Evolutionary conservation across 1,140 invertebrate genomes (phyloP), one percentile per base, ranked within the genome.

Genomic region (Araneus ventricosus): DNA sequence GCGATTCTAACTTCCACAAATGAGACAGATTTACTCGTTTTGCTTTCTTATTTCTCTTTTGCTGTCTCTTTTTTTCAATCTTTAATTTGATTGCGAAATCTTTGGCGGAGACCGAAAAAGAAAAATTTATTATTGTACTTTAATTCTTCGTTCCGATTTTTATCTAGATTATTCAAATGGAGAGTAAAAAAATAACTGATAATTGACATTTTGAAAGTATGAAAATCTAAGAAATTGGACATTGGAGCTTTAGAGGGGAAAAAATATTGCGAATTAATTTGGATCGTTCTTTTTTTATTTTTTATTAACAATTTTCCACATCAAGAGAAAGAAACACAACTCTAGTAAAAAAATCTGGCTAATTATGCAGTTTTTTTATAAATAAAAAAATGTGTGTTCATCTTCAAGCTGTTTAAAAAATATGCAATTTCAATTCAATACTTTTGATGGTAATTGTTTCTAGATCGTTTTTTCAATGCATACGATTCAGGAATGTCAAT

Each of bases 71-170:
- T 27, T 85, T 24, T 24, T 1, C 4, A 8, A 30, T 80, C 39
- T 52, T 85, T 39, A 85, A 85, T 45, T 45, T 85, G 39, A 85
- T 52, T 85, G 39, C 45, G 24, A 52, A 45, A 67, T 67, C 63
- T 67, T 67, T 27, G 27, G 27, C 63, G 63, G 63, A 67, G 63
- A 30, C 14, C 63, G n/a, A 30, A 24, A 63, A 63, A 63, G 8
- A 67, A 52, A 27, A 27, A 67, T 27, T 67, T 67, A 67, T 67
- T 67, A 67, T 67, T 67, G 63, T 67, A 41, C 30, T 80, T 80
- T 39, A 80, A 39, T 80, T 39, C 34, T 34, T 80, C 24, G 37
- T 41, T 70, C 30, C 37, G 75, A 39, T 80, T 37, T 80, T 39
- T 80, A 39, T 27, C 39, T 80, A 22, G 39, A 22, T 80, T 80